These are phyloP conservation scores for Arbacia lixula DNA, from an alignment of 53 echinoderm and acorn worm species.

Conservation along the genomic window DNA sequence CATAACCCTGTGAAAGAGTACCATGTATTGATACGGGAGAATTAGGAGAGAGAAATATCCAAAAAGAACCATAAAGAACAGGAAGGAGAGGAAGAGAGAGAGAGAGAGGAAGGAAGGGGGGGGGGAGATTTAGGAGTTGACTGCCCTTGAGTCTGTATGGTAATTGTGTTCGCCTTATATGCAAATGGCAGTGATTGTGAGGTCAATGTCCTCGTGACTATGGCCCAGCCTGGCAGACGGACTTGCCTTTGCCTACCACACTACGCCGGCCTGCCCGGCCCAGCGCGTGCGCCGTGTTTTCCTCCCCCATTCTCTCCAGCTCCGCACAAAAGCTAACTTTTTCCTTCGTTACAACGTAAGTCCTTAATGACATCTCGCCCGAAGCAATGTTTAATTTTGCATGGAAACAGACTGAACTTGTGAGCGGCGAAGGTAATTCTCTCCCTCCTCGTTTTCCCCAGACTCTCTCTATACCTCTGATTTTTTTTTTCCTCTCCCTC, in stretches of 20 bases:
- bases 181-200: conserved; percentile 42
- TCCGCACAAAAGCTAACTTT: conserved; percentile 45
- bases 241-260: background rate
- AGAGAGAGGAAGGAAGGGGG: background rate
- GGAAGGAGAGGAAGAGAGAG: background rate
- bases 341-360: conserved; percentile 42
- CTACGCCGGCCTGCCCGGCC: background rate
- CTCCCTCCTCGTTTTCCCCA: no score
- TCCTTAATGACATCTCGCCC: conserved; percentile 47
- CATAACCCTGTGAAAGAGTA: no score
- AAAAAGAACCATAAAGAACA: no score
- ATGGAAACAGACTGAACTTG: conserved; percentile 10
- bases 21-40: no score
- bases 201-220: conserved; percentile 25
- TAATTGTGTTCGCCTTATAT: conserved; percentile 54
- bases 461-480: no score
- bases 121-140: conserved; percentile 26
- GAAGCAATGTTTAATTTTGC: conserved; percentile 49
- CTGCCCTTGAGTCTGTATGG: conserved; percentile 48
- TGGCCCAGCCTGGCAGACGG: background rate
- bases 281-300: no score
- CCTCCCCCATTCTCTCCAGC: conserved; percentile 19
- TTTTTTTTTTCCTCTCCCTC: no score
- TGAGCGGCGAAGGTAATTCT: background rate
- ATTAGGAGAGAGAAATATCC: no score